Percentiles rank a stretch among this genome's conserved stretches.
These are phyloP conservation scores for Zeugodacus cucurbitae DNA, from an alignment of 1,140 invertebrate species.

Conservation along the genomic window DNA sequence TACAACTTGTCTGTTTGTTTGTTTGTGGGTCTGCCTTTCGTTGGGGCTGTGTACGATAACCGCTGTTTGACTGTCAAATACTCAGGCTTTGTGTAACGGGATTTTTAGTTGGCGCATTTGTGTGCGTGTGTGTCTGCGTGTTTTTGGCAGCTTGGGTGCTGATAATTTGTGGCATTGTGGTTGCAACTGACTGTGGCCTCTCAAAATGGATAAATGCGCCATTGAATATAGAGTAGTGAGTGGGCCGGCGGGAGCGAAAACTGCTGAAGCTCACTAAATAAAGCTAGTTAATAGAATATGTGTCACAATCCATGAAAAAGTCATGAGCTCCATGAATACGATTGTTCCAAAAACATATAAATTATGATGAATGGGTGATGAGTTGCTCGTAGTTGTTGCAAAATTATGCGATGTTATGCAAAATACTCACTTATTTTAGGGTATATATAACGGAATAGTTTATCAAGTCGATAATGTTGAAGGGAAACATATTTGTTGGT, in stretches of 20 bases:
- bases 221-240: not conserved
- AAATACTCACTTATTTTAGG: too few species aligned
- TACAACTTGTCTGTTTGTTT: not conserved
- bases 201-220: not conserved
- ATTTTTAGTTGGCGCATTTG: not conserved
- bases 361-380: not conserved
- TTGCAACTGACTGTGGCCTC: not conserved
- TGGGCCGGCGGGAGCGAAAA: not conserved
- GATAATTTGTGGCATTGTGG: constrained; percentile 28
- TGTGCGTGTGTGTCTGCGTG: not conserved
- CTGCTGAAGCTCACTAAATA: not conserved
- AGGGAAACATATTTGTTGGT: too few species aligned
- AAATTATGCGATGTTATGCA: too few species aligned
- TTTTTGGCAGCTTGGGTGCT: constrained; percentile 1
- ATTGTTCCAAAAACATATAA: not conserved
- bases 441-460: too few species aligned
- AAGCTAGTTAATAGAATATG: not conserved
- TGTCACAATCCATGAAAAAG: not conserved
- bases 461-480: too few species aligned
- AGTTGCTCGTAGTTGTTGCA: not conserved
- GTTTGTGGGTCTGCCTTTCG: not conserved
- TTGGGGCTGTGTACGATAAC: not conserved
- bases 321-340: not conserved
- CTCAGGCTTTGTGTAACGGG: not conserved
- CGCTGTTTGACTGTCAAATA: not conserved